Conservation (phyloP, 2,113 vertebrate species). For the Psilopsiagon aymara region DNA sequence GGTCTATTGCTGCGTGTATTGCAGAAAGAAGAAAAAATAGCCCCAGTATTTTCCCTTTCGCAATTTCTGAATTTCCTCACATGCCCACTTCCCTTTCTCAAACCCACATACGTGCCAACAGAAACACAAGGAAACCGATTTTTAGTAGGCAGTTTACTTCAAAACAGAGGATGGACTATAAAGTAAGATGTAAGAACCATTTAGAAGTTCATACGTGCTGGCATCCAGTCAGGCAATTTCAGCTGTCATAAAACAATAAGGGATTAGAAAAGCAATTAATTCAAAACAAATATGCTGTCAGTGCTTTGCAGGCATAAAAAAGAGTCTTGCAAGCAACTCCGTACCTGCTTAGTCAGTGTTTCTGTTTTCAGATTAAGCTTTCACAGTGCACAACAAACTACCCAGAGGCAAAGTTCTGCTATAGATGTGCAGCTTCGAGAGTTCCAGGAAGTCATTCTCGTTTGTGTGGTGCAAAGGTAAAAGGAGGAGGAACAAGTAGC, state of each 20-base stretch:
- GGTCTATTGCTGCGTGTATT: fast-evolving
- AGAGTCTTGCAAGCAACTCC: neutral
- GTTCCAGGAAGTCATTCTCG: neutral
- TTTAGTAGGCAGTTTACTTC: slow-evolving; percentile 14
- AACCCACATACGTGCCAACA: neutral
- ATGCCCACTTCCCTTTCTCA: neutral
- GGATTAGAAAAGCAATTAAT: slow-evolving; percentile 20
- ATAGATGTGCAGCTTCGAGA: neutral
- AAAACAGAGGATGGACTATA: neutral
- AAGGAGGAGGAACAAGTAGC: neutral
- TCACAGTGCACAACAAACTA: neutral
- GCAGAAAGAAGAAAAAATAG: neutral
- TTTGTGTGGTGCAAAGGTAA: neutral
- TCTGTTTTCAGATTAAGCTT: neutral
- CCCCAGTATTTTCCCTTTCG: neutral
- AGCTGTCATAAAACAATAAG: slow-evolving; percentile 36
- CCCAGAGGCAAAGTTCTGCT: neutral
- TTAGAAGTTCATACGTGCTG: neutral
- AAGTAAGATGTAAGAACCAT: neutral
- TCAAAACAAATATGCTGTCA: neutral
- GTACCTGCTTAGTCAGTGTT: neutral
- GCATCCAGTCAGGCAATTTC: neutral
- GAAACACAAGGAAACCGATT: neutral
- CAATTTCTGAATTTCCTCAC: neutral
- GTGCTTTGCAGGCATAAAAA: neutral